Evolutionary conservation across 2,888 invertebrate genomes (phyloP).

Genomic region (Diarsia dahlii): DNA sequence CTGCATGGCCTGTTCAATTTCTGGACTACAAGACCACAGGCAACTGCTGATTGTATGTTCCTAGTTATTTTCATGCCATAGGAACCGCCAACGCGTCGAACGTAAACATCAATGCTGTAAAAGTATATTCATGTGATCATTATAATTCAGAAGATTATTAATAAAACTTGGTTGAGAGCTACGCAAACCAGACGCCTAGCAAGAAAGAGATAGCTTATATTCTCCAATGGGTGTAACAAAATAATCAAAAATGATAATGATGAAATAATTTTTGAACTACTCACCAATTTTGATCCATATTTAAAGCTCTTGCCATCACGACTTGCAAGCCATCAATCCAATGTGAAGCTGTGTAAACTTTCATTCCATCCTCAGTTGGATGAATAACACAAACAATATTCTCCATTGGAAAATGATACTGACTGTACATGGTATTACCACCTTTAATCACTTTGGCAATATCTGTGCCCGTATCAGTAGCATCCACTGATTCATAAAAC

Average conservation of each 20-base stretch:
- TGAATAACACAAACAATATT: slow-evolving; percentile 91
- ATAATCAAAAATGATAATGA: background rate
- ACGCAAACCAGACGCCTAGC: background rate
- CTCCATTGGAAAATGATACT: slow-evolving; percentile 94
- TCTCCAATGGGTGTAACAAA: background rate
- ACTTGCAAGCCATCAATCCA: slow-evolving; percentile 90
- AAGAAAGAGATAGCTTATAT: background rate
- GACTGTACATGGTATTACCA: slow-evolving; percentile 87
- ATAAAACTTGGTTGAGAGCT: background rate
- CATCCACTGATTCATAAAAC: slow-evolving; percentile 56
- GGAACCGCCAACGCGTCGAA: slow-evolving; percentile 70
- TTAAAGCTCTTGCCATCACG: slow-evolving; percentile 87
- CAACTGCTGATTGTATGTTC: slow-evolving; percentile 87
- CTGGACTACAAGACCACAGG: slow-evolving; percentile 91
- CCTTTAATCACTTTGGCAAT: slow-evolving; percentile 86
- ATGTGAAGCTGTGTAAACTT: slow-evolving; percentile 91
- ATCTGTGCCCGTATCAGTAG: slow-evolving; percentile 67
- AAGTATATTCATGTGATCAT: background rate
- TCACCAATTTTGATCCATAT: slow-evolving; percentile 91
- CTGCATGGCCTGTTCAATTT: slow-evolving; percentile 91
- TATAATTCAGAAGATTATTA: background rate
- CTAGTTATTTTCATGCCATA: slow-evolving; percentile 94
- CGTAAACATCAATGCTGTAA: slow-evolving; percentile 91
- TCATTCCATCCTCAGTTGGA: slow-evolving; percentile 93
- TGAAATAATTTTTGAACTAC: background rate